Percentiles rank a stretch among this genome's conserved stretches.
phyloP scores from a whole-genome alignment of 1,140 invertebrate genomes.

The Trissolcus basalis region DNA sequence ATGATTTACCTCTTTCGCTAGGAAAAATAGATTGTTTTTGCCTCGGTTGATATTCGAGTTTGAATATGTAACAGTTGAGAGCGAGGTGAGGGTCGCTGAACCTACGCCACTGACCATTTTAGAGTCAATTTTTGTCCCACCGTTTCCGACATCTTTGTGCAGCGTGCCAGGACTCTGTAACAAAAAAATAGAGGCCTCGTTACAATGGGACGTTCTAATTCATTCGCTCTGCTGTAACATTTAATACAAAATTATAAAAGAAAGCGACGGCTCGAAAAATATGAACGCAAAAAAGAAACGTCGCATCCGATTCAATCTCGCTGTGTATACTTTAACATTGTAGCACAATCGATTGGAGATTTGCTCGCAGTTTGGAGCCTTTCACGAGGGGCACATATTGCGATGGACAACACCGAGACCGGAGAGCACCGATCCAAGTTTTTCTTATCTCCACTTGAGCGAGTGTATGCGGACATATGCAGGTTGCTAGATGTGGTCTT shows the following conservation, averaged over 20 bases:
- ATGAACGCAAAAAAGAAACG: slow-evolving; percentile 9
- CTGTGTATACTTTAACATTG: slow-evolving; percentile 30
- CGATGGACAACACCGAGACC: slow-evolving; percentile 14
- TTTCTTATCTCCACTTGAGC: slow-evolving; percentile 19
- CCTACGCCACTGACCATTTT: slow-evolving; percentile 73
- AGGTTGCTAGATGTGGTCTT: slow-evolving; percentile 66
- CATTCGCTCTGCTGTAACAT: background rate
- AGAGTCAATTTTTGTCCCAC: slow-evolving; percentile 74
- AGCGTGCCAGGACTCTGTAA: slow-evolving; percentile 75
- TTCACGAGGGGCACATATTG: slow-evolving; percentile 44
- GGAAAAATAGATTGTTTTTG: slow-evolving; percentile 71
- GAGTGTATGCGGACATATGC: slow-evolving; percentile 35
- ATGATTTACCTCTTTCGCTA: slow-evolving; percentile 68
- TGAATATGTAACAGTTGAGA: slow-evolving; percentile 74
- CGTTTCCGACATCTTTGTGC: slow-evolving; percentile 75
- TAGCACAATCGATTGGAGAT: slow-evolving; percentile 35
- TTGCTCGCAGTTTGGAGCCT: slow-evolving; percentile 45
- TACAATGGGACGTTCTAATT: no score
- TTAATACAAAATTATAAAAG: background rate
- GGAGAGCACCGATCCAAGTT: slow-evolving; percentile 41
- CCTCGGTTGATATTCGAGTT: slow-evolving; percentile 68
- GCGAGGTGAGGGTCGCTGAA: slow-evolving; percentile 73
- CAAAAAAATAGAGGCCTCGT: slow-evolving; percentile 38
- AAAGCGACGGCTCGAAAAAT: no score
- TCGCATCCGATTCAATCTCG: slow-evolving; percentile 60